Conservation (phyloP, 2,113 vertebrate genomes). For the Dicerorhinus sumatrensis region DNA sequence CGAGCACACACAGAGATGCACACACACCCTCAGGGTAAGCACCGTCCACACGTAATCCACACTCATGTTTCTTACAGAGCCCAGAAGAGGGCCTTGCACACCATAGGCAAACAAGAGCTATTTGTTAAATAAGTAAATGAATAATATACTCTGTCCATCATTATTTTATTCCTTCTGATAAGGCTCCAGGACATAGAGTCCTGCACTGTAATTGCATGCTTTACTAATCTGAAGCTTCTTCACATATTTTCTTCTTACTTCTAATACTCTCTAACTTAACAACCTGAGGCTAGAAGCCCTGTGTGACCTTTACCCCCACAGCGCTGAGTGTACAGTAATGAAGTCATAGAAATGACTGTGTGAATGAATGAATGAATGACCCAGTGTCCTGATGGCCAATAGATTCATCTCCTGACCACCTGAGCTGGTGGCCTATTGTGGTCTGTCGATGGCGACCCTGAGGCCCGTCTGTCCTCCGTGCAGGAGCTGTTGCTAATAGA, state of each 20-base stretch:
- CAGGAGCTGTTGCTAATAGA: accelerated
- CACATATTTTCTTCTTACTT: accelerated
- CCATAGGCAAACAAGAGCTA: accelerated
- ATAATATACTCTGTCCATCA: not conserved
- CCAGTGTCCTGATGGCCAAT: not conserved
- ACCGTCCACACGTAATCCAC: not conserved
- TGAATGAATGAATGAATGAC: not conserved
- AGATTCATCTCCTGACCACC: not conserved
- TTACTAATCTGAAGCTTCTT: not conserved
- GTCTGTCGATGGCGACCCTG: accelerated
- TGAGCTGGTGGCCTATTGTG: accelerated
- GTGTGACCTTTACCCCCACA: too few relatives aligned
- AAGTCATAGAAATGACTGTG: not conserved
- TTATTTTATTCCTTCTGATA: not conserved
- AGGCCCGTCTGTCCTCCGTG: not conserved
- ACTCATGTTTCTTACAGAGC: not conserved
- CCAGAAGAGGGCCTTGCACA: not conserved
- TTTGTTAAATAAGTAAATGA: too few relatives aligned
- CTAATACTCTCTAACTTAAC: not conserved
- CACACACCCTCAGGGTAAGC: not conserved
- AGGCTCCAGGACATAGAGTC: not conserved
- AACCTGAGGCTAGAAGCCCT: not conserved
- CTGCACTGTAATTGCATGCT: accelerated
- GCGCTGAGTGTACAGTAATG: not conserved
- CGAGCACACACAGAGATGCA: accelerated